Evolutionary conservation across 2,888 invertebrate genomes (phyloP).

Genomic region (Lepidonotus clava): DNA sequence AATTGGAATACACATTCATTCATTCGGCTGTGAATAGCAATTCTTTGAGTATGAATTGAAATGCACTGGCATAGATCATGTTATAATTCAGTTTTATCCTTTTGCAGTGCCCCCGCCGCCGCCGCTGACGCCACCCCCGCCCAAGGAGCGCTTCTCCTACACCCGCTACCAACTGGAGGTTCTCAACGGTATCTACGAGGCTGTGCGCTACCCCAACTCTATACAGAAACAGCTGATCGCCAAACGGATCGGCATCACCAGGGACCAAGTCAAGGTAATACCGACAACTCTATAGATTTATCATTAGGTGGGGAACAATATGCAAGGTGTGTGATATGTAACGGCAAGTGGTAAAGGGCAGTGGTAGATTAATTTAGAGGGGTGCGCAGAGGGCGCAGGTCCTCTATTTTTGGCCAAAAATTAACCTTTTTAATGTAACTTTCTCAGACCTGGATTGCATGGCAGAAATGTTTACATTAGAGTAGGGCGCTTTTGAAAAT

Average conservation of each 20-base stretch:
- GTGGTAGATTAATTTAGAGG: too few species aligned
- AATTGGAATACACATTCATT: not conserved
- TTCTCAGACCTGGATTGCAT: too few species aligned
- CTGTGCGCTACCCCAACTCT: constrained; percentile 78
- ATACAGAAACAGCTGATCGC: constrained; percentile 79
- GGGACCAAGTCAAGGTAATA: constrained; percentile 79
- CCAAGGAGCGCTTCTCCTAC: constrained; percentile 73
- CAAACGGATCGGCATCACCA: constrained; percentile 77
- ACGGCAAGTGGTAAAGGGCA: too few species aligned
- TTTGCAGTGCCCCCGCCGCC: constrained; percentile 35
- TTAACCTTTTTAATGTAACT: too few species aligned
- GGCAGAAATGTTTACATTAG: too few species aligned
- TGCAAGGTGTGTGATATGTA: too few species aligned
- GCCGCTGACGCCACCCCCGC: constrained; percentile 59
- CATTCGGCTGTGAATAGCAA: too few species aligned
- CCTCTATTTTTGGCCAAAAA: too few species aligned
- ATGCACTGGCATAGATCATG: not conserved
- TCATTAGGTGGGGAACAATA: too few species aligned
- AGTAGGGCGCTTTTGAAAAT: too few species aligned
- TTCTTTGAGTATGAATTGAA: not conserved
- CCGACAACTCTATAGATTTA: too few species aligned
- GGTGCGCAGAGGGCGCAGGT: too few species aligned
- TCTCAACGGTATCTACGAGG: constrained; percentile 76
- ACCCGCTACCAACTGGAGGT: constrained; percentile 78
- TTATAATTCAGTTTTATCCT: not conserved